Base-by-base conservation (phyloP, 2,113 vertebrate genomes). In the Lycocorax pyrrhopterus region DNA sequence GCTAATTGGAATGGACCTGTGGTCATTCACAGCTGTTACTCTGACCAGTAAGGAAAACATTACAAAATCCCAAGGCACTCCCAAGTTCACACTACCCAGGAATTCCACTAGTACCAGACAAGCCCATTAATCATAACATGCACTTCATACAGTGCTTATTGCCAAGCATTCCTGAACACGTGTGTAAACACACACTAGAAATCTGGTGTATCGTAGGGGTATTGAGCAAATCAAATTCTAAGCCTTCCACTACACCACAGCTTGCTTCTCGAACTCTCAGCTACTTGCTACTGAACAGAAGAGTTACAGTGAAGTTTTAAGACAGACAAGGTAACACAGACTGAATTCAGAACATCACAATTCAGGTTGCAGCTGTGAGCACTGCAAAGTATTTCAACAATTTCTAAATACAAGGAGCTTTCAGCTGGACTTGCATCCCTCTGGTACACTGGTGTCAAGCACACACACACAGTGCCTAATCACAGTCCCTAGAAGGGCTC, bases 401-500 rank as follows among this genome's bases (percentile, higher is more conserved):
- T 72, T 79, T 63, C 39, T 44, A 32, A 55, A 51, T 1, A 46
- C 23, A 56, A 47, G 0, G 1, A 84, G 49, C 32, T 66, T 64
- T 62, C 77, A 64, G 84, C 37, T 33, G 46, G 60, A 30, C n/a
- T 79, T 14, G 0, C 32, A 16, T 11, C 30, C 44, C 81, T 55
- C 12, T 39, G 30, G 58, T 75, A 59, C 21, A 17, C 39, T 17
- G 4, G 6, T 15, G 29, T 68, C 44, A 46, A 63, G 55, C 15
- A 16, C 30, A 47, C 35, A 47, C 7, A 26, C 4, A 49, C 4
- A 8, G 4, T 22, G 35, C 17, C 35, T 4, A 8, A 41, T 9
- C 18, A 32, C 0, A 76, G 55, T 2, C 22, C 55, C 29, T 18
- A 33, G 35, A 62, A 69, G 33, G 2, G 7, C 1, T 8, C 22